phyloP scores from a whole-genome alignment of 2,113 vertebrate genomes.

The Nycticryphes semicollaris region DNA sequence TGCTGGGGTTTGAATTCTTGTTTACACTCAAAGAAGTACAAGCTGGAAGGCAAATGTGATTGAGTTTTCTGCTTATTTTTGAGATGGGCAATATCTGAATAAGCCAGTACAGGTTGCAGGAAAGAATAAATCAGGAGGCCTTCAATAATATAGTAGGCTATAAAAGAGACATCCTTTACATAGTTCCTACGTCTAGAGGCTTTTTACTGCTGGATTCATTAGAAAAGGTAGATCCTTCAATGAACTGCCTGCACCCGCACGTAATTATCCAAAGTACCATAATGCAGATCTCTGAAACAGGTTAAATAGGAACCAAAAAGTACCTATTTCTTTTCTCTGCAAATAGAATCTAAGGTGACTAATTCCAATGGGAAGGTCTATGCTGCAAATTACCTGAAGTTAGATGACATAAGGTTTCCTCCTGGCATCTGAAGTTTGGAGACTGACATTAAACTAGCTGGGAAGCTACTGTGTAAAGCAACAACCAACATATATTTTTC shows the following conservation, averaged over 20 bases:
- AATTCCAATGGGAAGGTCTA: background rate
- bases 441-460: background rate
- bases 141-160: background rate
- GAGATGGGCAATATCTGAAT: background rate
- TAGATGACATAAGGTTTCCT: background rate
- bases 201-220: background rate
- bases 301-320: background rate
- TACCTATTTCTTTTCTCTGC: background rate
- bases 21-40: background rate
- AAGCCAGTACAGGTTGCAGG: background rate
- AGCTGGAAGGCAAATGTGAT: background rate
- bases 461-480: background rate
- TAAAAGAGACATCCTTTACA: background rate
- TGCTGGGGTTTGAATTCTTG: background rate
- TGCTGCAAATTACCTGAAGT: background rate
- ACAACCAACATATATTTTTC: background rate
- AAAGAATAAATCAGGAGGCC: background rate
- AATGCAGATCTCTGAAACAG: background rate
- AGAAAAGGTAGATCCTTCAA: background rate
- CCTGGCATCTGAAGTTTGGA: background rate
- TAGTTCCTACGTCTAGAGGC: background rate
- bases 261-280: background rate
- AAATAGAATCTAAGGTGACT: background rate
- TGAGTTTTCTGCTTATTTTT: background rate
- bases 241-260: background rate